Percentiles rank a stretch among this genome's conserved stretches.
Evolutionary conservation across 2,797 vertebrate genomes (phyloP).

Genomic region (Brotogeris chrysoptera): DNA sequence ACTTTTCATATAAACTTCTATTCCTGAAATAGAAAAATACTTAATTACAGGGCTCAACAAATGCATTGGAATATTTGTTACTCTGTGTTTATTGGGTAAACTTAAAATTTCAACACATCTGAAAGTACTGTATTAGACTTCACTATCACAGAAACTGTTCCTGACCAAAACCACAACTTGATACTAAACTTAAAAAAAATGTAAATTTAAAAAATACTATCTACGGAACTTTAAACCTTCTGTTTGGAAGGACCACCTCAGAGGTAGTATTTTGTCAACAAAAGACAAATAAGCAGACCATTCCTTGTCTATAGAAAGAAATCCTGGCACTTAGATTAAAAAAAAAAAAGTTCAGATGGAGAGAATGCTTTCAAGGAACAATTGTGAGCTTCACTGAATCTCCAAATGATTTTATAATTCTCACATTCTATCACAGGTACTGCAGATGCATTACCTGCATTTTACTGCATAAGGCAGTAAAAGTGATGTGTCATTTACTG

Average conservation of each 20-base stretch:
- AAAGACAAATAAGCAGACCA: not conserved
- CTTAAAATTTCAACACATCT: not conserved
- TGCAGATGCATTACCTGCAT: not conserved
- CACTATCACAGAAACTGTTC: not conserved
- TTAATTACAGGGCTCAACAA: not conserved
- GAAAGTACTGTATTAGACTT: not conserved
- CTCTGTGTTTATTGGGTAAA: not conserved
- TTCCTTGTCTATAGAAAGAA: not conserved
- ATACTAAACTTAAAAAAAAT: not conserved
- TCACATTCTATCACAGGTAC: not conserved
- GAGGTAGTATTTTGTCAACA: not conserved
- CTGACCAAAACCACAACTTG: not conserved
- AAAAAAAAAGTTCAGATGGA: not conserved
- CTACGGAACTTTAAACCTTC: not conserved
- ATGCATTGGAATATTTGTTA: not conserved
- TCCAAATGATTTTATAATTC: not conserved
- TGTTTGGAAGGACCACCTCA: not conserved
- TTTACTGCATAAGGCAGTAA: not conserved
- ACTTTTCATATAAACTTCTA: not conserved
- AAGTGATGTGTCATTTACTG: not conserved
- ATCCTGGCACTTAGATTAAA: not conserved
- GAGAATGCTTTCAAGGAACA: not conserved
- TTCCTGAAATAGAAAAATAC: not conserved
- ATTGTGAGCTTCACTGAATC: not conserved
- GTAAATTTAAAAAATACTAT: not conserved